A percentile compares a stretch with the other conserved stretches of the same genome.
Conservation (phyloP, 2,113 vertebrate species). For the Globicephala melas region DNA sequence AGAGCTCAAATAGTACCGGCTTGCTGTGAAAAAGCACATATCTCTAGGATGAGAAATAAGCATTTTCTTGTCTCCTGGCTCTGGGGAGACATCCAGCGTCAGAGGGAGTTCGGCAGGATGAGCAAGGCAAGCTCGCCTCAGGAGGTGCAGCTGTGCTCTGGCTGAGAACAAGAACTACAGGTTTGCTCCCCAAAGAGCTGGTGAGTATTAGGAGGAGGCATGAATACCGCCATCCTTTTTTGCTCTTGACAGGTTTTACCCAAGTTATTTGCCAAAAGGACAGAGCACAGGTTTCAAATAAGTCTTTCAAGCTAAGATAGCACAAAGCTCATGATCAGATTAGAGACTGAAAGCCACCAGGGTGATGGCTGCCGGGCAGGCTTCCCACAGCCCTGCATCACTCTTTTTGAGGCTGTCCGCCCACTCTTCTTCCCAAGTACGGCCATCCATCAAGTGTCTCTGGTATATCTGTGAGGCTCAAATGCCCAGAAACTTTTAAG, state of each 20-base stretch:
- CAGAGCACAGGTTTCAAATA: constrained; percentile 47
- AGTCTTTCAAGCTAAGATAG: constrained; percentile 53
- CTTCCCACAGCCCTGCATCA: constrained; percentile 44
- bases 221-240: constrained; percentile 23
- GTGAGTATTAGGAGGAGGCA: neutral
- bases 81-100: neutral
- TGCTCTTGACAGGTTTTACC: constrained; percentile 44
- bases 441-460: constrained; percentile 44
- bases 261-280: constrained; percentile 59
- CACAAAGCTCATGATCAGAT: constrained; percentile 55
- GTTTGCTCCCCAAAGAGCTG: neutral
- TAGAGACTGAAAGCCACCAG: constrained; percentile 47
- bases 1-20: neutral
- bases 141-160: neutral
- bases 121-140: neutral
- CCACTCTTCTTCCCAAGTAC: neutral
- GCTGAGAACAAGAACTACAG: neutral
- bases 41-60: neutral
- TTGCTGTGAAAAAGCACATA: neutral
- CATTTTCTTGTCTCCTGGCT: neutral
- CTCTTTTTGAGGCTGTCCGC: constrained; percentile 49
- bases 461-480: neutral
- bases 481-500: constrained; percentile 25
- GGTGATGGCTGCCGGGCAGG: constrained; percentile 27
- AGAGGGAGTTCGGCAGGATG: neutral